Conservation (phyloP, 2,113 vertebrate genomes). For the Uria aalge region DNA sequence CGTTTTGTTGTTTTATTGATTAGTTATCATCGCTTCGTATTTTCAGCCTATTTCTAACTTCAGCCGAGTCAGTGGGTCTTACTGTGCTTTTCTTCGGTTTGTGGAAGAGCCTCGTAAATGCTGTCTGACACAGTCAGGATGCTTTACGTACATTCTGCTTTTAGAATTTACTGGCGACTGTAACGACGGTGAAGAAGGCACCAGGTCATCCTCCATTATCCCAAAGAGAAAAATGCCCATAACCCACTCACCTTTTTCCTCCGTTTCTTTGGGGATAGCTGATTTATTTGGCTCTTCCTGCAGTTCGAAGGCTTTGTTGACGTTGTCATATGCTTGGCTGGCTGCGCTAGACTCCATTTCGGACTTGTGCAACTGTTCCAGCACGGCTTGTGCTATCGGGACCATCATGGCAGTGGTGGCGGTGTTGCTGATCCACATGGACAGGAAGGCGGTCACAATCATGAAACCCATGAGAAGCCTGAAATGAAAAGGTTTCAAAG, state of each 20-base stretch:
- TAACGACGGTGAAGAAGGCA: not conserved
- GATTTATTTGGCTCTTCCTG: constrained; percentile 37
- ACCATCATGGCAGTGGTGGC: constrained; percentile 97
- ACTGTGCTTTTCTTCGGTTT: not conserved
- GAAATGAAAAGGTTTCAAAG: not conserved
- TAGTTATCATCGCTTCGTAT: not conserved
- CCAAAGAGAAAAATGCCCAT: not conserved
- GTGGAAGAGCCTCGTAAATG: not conserved
- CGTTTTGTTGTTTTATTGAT: not conserved
- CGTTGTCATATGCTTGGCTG: not conserved
- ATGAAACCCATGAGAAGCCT: constrained; percentile 95
- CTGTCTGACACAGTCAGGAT: not conserved
- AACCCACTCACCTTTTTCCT: not conserved
- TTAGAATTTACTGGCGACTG: not conserved
- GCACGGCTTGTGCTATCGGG: constrained; percentile 86
- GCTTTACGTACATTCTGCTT: not conserved
- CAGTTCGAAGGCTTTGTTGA: constrained; percentile 70
- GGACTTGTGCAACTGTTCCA: constrained; percentile 82
- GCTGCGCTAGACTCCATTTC: fast-evolving
- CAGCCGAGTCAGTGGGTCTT: not conserved
- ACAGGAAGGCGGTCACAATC: constrained; percentile 88
- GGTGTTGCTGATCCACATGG: constrained; percentile 98
- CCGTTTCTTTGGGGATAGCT: not conserved
- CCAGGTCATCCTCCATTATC: not conserved
- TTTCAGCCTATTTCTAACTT: not conserved